Evolutionary conservation across 1,140 invertebrate genomes (phyloP), one percentile per base, ranked within the genome.

Genomic region (Trachymyrmex septentrionalis): DNA sequence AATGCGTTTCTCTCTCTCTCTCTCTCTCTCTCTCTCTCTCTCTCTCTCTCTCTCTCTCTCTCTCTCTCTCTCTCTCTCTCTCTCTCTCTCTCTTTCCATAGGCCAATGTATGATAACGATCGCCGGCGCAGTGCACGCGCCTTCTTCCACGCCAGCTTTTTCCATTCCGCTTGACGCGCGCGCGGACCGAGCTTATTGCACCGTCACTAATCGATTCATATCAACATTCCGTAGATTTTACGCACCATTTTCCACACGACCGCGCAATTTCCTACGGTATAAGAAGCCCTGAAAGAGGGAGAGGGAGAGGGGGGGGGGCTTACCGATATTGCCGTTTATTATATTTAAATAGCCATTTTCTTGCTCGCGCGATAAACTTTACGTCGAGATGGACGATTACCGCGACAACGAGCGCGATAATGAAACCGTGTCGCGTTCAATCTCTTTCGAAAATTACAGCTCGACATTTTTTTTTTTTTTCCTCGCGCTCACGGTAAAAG

Each of bases 151-250:
- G 64, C 59, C 34, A 2, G 2, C 50, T 34, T 57, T 44, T 21
- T 53, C 30, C 50, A 66, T 19, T 19, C 30, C 21, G 24, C 59
- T 73, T 16, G 63, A 38, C 34, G 48, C 69, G 50, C 21, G 55
- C 48, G 71, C 72, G 64, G 9, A 12, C n/a, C n/a, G 14, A 10
- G 63, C 69, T 76, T 88, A 87, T 81, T 48, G 86, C 77, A 61
- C 27, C 38, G 71, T 87, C 86, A 63, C 81, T 86, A 80, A 88
- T 88, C 86, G 86, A 87, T 87, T 73, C 86, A 63, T 71, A 84
- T 77, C 71, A 48, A 30, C 77, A 34, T 57, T 55, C 16, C 59
- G 34, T 64, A 27, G 48, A 30, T 59, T 50, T 55, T 87, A 67
- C 81, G 86, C 80, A 73, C 34, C 50, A 50, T 82, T 82, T 38